These are phyloP conservation scores for Marcusenius ussheri DNA, from an alignment of 2,113 vertebrate species.

Conservation along the genomic window DNA sequence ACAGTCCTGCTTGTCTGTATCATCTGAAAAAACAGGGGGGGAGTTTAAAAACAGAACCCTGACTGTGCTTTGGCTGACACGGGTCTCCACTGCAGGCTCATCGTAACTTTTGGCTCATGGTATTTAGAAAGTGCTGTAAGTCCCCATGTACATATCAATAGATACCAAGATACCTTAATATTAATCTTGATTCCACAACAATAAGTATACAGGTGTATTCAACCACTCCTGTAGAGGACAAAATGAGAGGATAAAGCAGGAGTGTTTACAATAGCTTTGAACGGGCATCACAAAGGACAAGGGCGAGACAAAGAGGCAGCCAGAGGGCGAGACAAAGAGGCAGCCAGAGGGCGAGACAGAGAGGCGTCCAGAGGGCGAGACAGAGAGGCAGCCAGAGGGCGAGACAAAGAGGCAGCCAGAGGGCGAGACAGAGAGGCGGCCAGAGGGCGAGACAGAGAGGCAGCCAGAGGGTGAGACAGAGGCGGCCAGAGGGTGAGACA, in stretches of 20 bases:
- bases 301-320: neutral
- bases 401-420: no score
- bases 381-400: no score
- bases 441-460: no score
- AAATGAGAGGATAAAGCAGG: neutral
- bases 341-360: no score
- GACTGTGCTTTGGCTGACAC: neutral
- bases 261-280: neutral
- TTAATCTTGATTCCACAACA: neutral
- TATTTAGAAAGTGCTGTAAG: neutral
- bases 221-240: neutral
- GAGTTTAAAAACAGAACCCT: neutral
- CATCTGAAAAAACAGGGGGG: constrained; percentile 68
- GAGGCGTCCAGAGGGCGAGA: no score
- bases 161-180: neutral
- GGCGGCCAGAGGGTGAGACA: no score
- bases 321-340: no score
- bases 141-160: neutral
- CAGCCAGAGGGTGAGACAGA: no score
- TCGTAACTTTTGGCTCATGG: neutral
- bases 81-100: neutral
- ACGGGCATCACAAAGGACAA: neutral
- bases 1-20: constrained; percentile 82
- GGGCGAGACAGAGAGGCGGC: no score
- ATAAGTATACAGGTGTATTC: neutral